Percentiles rank a stretch among this genome's conserved stretches.
Evolutionary conservation across 2,888 invertebrate genomes (phyloP).

Genomic region (Aphidoletes aphidimyza): DNA sequence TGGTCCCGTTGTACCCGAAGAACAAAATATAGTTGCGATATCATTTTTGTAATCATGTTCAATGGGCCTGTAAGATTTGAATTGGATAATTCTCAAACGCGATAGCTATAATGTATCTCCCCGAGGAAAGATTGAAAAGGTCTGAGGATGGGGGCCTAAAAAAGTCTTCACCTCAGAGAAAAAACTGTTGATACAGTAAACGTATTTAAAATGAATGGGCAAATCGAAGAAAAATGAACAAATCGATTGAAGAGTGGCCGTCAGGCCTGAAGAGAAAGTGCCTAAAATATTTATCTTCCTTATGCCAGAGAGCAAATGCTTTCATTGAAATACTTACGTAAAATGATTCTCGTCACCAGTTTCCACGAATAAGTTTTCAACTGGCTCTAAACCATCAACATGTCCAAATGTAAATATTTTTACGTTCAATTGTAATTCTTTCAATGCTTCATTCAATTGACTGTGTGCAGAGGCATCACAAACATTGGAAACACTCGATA

Average conservation of each 20-base stretch:
- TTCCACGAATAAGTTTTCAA: background rate
- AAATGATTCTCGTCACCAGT: background rate
- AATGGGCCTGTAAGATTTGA: background rate
- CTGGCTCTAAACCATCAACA: background rate
- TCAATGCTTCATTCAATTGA: constrained; percentile 11
- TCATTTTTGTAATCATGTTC: background rate
- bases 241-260: no score
- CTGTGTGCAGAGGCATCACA: background rate
- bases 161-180: no score
- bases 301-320: no score
- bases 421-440: background rate
- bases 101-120: no score
- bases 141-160: no score
- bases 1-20: background rate
- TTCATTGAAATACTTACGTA: constrained; percentile 41
- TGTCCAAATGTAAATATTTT: background rate
- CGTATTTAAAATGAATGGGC: no score
- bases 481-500: no score
- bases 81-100: no score
- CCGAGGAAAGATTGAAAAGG: no score
- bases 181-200: no score
- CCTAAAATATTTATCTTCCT: no score
- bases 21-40: background rate
- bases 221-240: background rate
- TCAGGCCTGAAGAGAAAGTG: no score